Evolutionary conservation across 2,113 vertebrate species (phyloP).

Genomic region (Oryzias javanicus): DNA sequence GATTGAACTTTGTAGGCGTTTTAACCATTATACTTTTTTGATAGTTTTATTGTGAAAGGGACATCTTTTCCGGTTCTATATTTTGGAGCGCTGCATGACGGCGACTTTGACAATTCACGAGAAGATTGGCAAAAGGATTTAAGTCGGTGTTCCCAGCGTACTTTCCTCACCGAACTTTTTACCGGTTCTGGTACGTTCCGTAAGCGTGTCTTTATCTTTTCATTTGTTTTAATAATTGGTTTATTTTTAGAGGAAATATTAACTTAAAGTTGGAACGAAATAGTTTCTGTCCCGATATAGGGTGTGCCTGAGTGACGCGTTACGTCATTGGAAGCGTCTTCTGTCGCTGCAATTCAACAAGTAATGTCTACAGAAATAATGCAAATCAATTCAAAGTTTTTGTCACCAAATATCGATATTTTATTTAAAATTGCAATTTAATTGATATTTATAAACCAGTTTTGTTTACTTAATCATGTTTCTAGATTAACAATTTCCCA

Average conservation of each 20-base stretch:
- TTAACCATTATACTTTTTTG: too few species aligned
- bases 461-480: background rate
- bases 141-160: slow-evolving; percentile 15
- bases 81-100: fast-evolving
- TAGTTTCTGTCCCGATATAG: slow-evolving; percentile 41
- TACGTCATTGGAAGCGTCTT: slow-evolving; percentile 54
- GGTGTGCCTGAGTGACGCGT: slow-evolving; percentile 61
- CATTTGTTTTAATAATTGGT: background rate
- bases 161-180: fast-evolving
- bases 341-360: slow-evolving; percentile 24
- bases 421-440: too few species aligned
- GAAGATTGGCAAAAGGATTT: slow-evolving; percentile 32
- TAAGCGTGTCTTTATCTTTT: background rate
- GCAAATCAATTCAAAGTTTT: background rate
- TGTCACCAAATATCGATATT: background rate
- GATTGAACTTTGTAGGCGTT: fast-evolving
- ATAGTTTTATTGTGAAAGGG: slow-evolving; percentile 34
- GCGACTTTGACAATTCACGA: background rate
- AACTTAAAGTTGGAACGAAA: slow-evolving; percentile 14
- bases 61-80: background rate
- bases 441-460: too few species aligned
- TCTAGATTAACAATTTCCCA: background rate
- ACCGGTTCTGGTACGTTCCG: background rate
- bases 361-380: background rate
- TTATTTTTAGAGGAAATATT: background rate